Evolutionary conservation across 2,113 vertebrate genomes (phyloP).

Genomic region (Neopipo cinnamomea): DNA sequence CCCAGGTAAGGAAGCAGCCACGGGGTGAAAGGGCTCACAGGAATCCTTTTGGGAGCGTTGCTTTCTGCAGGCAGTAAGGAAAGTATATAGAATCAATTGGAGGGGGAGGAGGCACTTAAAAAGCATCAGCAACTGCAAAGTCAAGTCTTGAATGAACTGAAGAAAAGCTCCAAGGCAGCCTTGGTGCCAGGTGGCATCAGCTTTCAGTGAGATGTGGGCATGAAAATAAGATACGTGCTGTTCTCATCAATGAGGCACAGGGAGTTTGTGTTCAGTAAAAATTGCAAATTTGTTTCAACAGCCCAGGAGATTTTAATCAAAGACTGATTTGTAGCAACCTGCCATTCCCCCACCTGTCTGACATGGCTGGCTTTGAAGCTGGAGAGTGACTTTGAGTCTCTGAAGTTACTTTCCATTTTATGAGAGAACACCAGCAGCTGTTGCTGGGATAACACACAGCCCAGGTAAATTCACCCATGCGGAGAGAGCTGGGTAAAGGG

Average conservation of each 20-base stretch:
- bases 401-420: not conserved
- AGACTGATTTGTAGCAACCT: slow-evolving; percentile 2
- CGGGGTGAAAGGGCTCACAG: not conserved
- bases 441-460: not conserved
- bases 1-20: not conserved
- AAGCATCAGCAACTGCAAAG: not conserved
- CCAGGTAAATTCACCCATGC: not conserved
- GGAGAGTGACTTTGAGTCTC: not conserved
- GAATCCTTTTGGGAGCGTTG: not conserved
- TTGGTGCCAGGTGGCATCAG: slow-evolving; percentile 11
- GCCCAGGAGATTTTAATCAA: not conserved
- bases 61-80: not conserved
- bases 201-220: not conserved
- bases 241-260: slow-evolving; percentile 20
- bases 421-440: not conserved
- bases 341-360: not conserved
- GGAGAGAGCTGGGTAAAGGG: not conserved
- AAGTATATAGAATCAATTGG: not conserved
- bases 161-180: not conserved
- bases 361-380: not conserved
- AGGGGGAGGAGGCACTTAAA: not conserved
- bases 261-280: not conserved
- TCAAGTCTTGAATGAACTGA: not conserved
- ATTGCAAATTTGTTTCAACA: not conserved
- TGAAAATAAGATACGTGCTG: not conserved